A percentile compares a stretch with the other conserved stretches of the same genome.
Conservation (phyloP, 2,797 vertebrate species). For the Chelmon rostratus region DNA sequence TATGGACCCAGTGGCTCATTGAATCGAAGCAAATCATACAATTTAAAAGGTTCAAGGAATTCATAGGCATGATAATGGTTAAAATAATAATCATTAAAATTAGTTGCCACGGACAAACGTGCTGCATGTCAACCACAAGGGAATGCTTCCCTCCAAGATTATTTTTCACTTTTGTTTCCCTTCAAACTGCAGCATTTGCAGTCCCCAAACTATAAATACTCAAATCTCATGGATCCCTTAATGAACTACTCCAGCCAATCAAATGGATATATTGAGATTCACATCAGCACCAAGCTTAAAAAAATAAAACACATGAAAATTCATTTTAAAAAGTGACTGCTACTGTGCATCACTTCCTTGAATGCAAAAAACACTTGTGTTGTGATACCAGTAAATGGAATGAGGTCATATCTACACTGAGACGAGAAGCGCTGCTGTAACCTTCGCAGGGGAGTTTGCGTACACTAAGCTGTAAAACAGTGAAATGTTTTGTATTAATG, state of each 20-base stretch:
- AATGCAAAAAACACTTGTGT: conserved; percentile 40
- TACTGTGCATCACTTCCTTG: conserved; percentile 59
- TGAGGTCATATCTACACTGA: conserved; percentile 76
- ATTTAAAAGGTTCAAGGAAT: conserved; percentile 41
- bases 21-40: conserved; percentile 46
- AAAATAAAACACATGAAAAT: conserved; percentile 23
- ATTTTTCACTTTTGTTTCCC: conserved; percentile 57
- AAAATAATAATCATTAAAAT: conserved; percentile 38
- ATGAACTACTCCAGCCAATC: conserved; percentile 57
- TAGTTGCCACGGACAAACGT: conserved; percentile 52
- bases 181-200: conserved; percentile 57
- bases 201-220: conserved; percentile 53
- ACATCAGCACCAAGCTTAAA: conserved; percentile 57
- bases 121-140: conserved; percentile 48
- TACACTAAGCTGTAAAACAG: conserved; percentile 58
- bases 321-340: conserved; percentile 50
- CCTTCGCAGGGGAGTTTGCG: conserved; percentile 22
- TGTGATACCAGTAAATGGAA: conserved; percentile 72
- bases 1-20: conserved; percentile 69
- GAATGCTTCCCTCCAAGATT: conserved; percentile 47
- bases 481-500: conserved; percentile 43
- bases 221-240: conserved; percentile 47
- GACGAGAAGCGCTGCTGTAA: conserved; percentile 54
- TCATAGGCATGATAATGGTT: conserved; percentile 8
- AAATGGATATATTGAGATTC: conserved; percentile 48